These are phyloP conservation scores for Vulpes ferrilata DNA, from an alignment of 2,113 vertebrate species.

Conservation along the genomic window DNA sequence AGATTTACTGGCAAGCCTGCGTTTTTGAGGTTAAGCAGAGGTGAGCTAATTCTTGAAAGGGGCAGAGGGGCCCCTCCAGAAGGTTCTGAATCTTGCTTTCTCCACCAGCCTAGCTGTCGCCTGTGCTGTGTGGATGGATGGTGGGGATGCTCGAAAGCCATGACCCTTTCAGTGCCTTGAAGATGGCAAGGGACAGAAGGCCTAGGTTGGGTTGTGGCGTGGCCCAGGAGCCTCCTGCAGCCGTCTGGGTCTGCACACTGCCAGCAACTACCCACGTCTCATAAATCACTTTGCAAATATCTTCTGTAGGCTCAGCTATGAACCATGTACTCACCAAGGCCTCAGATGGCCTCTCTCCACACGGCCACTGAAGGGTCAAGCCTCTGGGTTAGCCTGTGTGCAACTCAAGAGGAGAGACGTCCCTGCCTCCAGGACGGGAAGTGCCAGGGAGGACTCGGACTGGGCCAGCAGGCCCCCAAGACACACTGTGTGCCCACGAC, in stretches of 20 bases:
- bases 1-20: neutral
- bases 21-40: slow-evolving; percentile 38
- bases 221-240: neutral
- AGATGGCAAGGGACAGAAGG: neutral
- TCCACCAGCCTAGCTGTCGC: neutral
- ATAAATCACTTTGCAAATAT: neutral
- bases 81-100: neutral
- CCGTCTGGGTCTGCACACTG: accelerated
- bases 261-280: neutral
- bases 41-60: neutral
- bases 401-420: neutral
- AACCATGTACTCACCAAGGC: neutral
- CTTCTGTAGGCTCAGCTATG: neutral
- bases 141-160: neutral
- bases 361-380: neutral
- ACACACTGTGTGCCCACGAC: neutral
- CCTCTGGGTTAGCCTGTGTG: neutral
- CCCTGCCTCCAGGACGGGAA: neutral
- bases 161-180: neutral
- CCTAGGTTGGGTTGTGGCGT: neutral
- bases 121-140: neutral
- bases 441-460: neutral
- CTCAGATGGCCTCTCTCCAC: neutral
- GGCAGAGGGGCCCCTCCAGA: neutral
- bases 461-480: neutral